phyloP scores from a whole-genome alignment of 2,113 vertebrate genomes.

The Sebastes schlegelii region DNA sequence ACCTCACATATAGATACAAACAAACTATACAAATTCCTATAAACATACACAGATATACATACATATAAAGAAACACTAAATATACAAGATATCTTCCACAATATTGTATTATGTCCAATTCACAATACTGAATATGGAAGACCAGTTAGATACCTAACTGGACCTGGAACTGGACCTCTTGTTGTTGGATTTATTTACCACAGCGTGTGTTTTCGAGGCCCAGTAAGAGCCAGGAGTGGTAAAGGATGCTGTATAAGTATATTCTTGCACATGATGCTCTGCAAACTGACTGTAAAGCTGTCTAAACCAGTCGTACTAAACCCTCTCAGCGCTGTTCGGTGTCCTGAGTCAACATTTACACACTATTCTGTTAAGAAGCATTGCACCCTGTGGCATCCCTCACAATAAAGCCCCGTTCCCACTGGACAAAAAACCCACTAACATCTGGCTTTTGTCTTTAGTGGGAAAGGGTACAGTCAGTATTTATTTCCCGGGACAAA shows the following conservation, averaged over 20 bases:
- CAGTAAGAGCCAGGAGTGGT: neutral
- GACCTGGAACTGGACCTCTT: neutral
- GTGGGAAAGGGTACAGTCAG: too few relatives aligned
- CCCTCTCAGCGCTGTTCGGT: neutral
- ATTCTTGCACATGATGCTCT: conserved; percentile 18
- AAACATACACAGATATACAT: neutral
- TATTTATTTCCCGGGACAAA: too few relatives aligned
- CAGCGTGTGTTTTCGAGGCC: neutral
- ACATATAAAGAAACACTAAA: neutral
- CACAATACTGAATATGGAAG: neutral
- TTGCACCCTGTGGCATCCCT: conserved; percentile 11
- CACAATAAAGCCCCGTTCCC: neutral
- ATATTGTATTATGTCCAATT: neutral
- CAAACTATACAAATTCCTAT: neutral
- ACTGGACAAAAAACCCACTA: too few relatives aligned
- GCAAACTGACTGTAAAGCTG: conserved; percentile 22
- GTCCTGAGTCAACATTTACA: conserved; percentile 46
- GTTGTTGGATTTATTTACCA: neutral
- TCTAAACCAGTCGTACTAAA: conserved; percentile 30
- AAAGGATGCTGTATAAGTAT: neutral
- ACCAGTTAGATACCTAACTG: neutral
- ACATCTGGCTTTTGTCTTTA: too few relatives aligned
- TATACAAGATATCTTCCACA: neutral
- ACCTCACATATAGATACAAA: neutral
- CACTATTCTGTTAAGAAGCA: conserved; percentile 24